Base-by-base conservation (phyloP, 2,797 vertebrate genomes). In the Buphagus erythrorhynchus region DNA sequence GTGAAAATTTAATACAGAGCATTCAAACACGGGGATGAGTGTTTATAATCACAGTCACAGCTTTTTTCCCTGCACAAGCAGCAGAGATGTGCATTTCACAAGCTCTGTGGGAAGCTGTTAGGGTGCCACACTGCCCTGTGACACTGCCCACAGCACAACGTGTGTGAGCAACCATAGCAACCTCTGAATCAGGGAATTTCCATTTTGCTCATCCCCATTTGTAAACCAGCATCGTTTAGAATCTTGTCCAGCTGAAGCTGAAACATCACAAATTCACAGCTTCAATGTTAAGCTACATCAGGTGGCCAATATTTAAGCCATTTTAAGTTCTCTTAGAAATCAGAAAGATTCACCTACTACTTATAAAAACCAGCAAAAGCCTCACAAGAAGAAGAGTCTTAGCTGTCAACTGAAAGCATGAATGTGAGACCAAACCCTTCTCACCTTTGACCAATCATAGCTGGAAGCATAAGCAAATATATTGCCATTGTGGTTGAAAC, bases 381-480 rank as follows among this genome's bases (percentile, higher is more conserved):
- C 49, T 54, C 45, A 2, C 1, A 22, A 13, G n/a, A 42, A 13
- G n/a, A 54, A 8, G 16, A 38, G 17, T 15, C n/a, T 68, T 28
- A 51, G 21, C 0, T 45, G 16, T 11, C 29, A 55, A 17, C 5
- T 81, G 24, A 8, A 46, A 40, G 13, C 6, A 42, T 6, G 9
- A 95, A 15, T 3, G 4, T 0, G 5, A 59, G 19, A 3, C 18
- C 19, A 33, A 59, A 31, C 3, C 3, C 9, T 65, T n/a, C 97
- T 90, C 97, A 99, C 99, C 99, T 99, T 99, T 20, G 99, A 99
- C 99, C 99, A 99, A 94, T 99, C 99, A 1, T 99, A 99, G 97
- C 99, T 99, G 78, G 99, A 99, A 43, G 99, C 98, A 25, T 99
- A 99, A 2, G 99, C 99, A 89, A 99, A 99, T 89, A 99, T 99